Conservation (phyloP, 2,113 vertebrate genomes). For the Natator depressus region DNA sequence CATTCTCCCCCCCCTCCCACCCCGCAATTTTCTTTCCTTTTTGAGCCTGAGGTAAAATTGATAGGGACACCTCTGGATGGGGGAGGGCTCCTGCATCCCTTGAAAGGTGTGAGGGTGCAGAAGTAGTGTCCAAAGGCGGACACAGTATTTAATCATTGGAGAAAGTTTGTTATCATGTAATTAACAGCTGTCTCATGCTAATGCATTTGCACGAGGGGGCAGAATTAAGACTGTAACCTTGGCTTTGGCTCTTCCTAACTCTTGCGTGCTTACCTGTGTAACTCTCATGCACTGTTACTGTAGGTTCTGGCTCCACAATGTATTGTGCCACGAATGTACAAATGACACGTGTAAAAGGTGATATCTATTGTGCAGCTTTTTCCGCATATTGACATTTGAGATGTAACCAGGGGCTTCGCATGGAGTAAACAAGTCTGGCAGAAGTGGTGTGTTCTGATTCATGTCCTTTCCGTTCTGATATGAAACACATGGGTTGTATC, state of each 20-base stretch:
- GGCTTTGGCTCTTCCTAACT: slow-evolving; percentile 16
- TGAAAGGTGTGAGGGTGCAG: background rate
- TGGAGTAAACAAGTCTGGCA: slow-evolving; percentile 50
- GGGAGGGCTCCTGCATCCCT: background rate
- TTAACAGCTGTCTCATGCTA: background rate
- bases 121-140: background rate
- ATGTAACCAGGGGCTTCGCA: slow-evolving; percentile 69
- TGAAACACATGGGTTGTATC: slow-evolving; percentile 78
- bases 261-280: background rate
- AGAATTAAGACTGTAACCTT: rapidly evolving
- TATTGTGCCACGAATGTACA: slow-evolving; percentile 58
- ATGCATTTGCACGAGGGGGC: background rate
- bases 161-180: background rate
- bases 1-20: background rate
- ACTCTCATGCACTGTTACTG: background rate
- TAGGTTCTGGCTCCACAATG: slow-evolving; percentile 14
- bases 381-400: slow-evolving; percentile 78
- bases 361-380: slow-evolving; percentile 72
- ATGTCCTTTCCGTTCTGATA: slow-evolving; percentile 73
- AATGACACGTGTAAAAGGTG: slow-evolving; percentile 72
- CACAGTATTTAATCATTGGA: background rate
- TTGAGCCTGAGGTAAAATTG: background rate
- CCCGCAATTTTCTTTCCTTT: background rate
- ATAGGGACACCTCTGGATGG: background rate
- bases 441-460: slow-evolving; percentile 74